A percentile compares a stretch with the other conserved stretches of the same genome.
These are phyloP conservation scores for Botia almorhae DNA, from an alignment of 2,797 vertebrate species.

Conservation along the genomic window DNA sequence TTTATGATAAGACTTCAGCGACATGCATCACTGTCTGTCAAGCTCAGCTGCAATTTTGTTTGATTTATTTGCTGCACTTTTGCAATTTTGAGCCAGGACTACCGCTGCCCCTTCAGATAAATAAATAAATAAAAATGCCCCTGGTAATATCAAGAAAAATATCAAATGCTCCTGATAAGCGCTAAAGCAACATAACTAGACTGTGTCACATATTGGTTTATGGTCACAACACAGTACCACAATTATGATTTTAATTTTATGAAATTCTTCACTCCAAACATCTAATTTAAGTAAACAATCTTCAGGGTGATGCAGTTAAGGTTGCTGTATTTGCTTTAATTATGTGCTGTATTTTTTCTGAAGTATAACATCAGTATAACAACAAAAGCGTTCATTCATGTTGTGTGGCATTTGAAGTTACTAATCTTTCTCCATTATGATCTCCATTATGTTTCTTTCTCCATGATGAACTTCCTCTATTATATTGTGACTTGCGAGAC, in stretches of 20 bases:
- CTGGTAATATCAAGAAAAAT: too few relatives aligned
- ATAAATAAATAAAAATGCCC: too few relatives aligned
- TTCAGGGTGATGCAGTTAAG: not conserved
- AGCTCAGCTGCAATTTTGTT: not conserved
- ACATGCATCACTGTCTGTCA: not conserved
- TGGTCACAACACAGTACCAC: too few relatives aligned
- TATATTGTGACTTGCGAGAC: not conserved
- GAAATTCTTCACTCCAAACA: not conserved
- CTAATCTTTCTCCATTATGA: not conserved
- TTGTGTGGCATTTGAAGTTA: conserved; percentile 2
- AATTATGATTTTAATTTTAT: too few relatives aligned
- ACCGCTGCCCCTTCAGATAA: too few relatives aligned
- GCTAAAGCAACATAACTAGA: too few relatives aligned
- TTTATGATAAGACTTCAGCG: not conserved
- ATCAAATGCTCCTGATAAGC: too few relatives aligned
- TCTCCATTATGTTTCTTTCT: not conserved
- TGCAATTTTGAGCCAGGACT: too few relatives aligned
- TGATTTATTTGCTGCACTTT: not conserved
- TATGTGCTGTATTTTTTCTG: not conserved
- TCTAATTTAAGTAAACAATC: not conserved
- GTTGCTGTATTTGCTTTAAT: not conserved
- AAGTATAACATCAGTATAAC: not conserved
- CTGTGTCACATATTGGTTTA: too few relatives aligned
- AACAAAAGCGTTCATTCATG: not conserved
- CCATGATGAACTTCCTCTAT: conserved; percentile 6